Conservation (phyloP, 2,888 invertebrate species). For the Pammene aurita region DNA sequence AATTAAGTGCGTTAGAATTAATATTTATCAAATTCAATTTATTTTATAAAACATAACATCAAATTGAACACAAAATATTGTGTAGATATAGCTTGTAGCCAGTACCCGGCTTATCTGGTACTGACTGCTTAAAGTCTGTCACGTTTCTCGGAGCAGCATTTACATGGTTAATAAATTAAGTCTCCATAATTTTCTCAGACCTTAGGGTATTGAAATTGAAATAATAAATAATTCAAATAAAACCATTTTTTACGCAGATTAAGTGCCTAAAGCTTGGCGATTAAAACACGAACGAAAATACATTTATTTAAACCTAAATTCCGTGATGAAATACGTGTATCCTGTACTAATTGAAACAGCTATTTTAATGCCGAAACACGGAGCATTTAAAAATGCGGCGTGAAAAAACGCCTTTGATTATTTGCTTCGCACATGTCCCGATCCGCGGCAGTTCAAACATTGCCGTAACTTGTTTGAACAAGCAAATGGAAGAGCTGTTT, state of each 20-base stretch:
- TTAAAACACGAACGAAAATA: background rate
- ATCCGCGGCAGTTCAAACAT: constrained; percentile 32
- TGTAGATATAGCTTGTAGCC: too few relatives aligned
- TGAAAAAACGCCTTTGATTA: constrained; percentile 35
- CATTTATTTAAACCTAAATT: constrained; percentile 2
- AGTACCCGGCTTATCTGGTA: too few relatives aligned
- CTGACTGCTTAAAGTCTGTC: too few relatives aligned
- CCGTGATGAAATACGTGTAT: background rate
- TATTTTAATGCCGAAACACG: constrained; percentile 40
- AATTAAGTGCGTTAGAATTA: too few relatives aligned
- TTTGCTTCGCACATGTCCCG: constrained; percentile 29
- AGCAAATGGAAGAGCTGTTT: constrained; percentile 39
- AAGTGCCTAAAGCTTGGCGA: background rate
- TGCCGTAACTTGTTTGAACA: constrained; percentile 39
- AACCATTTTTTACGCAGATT: background rate
- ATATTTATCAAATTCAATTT: too few relatives aligned
- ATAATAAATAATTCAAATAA: too few relatives aligned
- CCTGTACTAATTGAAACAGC: constrained; percentile 16
- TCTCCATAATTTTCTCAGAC: too few relatives aligned
- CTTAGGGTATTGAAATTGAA: too few relatives aligned
- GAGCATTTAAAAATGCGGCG: constrained; percentile 21
- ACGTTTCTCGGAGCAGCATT: too few relatives aligned
- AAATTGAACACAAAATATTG: too few relatives aligned
- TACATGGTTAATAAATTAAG: too few relatives aligned
- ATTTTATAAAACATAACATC: too few relatives aligned